Conservation (phyloP, 2,888 invertebrate genomes). For the Pherbina coryleti region DNA sequence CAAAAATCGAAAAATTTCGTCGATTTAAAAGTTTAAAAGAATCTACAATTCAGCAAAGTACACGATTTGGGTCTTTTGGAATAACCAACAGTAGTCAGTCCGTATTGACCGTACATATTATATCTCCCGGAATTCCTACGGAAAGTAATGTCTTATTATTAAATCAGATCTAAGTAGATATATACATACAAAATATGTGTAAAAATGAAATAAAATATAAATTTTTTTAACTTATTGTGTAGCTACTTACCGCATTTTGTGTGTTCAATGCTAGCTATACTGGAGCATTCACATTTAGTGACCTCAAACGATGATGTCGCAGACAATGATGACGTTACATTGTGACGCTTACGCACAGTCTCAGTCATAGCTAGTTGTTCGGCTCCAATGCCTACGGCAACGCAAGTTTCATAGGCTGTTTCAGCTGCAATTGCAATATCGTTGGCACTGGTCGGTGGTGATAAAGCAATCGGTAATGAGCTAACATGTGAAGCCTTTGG, state of each 20-base stretch:
- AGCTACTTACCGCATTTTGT: constrained; percentile 1
- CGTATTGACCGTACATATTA: too few relatives aligned
- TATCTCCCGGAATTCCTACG: too few relatives aligned
- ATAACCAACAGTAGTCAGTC: too few relatives aligned
- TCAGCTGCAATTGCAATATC: background rate
- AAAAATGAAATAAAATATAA: too few relatives aligned
- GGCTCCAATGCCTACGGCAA: background rate
- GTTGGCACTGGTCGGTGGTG: background rate
- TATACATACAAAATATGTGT: too few relatives aligned
- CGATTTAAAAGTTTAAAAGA: too few relatives aligned
- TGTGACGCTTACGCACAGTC: constrained; percentile 21
- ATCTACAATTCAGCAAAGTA: too few relatives aligned
- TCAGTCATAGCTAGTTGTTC: constrained; percentile 16
- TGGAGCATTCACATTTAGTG: background rate
- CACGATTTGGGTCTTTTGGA: too few relatives aligned
- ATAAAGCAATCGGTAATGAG: background rate
- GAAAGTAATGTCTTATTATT: too few relatives aligned
- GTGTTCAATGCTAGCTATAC: background rate
- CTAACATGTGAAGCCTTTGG: background rate
- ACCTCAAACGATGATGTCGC: background rate
- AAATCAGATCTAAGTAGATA: too few relatives aligned
- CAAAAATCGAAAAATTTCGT: too few relatives aligned
- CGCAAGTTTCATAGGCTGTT: background rate
- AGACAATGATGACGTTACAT: background rate
- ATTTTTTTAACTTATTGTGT: too few relatives aligned